Evolutionary conservation across 2,113 vertebrate species (phyloP), one percentile per base, ranked within the genome.

Genomic region (Cygnus buccinator): DNA sequence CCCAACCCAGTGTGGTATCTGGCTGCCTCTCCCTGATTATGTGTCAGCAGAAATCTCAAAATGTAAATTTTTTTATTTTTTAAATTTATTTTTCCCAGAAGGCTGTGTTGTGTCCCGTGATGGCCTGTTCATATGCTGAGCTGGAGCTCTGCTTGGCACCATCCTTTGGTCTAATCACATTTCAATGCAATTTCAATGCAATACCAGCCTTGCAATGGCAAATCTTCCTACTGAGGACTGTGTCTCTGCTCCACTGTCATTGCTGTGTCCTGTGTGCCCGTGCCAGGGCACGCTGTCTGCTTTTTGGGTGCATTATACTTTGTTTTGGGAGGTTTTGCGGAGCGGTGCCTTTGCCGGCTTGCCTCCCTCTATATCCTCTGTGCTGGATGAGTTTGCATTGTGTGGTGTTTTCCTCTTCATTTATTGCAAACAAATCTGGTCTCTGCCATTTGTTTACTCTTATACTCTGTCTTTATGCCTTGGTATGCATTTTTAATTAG

Each of bases 381-480:
- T 94, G 95, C 95, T 95, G 94, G 95, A 96, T 91, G 94, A 82
- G 91, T 94, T 96, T 95, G 90, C 89, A 92, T 97, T 96, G 95
- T 96, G 96, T 96, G 87, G 93, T 97, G 95, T 96, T 96, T 97
- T 96, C 96, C 94, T 95, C 94, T 87, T 95, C 96, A 79, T 96
- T 97, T 97, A 96, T 96, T 96, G 96, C 96, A 97, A 97, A 96
- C 96, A 96, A 96, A 97, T 96, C 96, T 96, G 96, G 95, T 96
- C 96, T 89, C 96, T 96, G 95, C 95, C 94, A 93, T 96, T 97
- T 97, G 96, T 97, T 97, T 97, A 97, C 96, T 94, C 93, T 95
- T 95, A 91, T 95, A 95, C 89, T 94, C 95, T 94, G 84, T 96
- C 96, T 96, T 97, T 97, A 95, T 97, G 96, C 96, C 87, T 97